These are phyloP conservation scores for Spongia lamella DNA, from an alignment of 37 sponge, comb jelly and placozoan genomes.

Conservation along the genomic window DNA sequence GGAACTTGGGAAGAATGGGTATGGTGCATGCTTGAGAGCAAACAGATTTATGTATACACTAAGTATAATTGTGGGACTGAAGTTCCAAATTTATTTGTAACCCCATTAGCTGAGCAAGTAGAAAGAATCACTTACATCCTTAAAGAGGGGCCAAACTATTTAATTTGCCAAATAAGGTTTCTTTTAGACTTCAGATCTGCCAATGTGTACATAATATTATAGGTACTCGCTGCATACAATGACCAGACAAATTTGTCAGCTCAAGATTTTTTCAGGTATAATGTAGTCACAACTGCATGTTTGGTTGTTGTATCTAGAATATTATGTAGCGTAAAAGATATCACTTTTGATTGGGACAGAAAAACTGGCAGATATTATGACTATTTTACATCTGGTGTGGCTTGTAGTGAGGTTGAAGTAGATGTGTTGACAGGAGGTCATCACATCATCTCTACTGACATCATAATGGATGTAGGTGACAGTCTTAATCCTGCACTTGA, in stretches of 20 bases:
- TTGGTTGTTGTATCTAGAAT: no score
- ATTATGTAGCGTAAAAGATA: constrained; percentile 1
- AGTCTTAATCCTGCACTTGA: constrained; percentile 89
- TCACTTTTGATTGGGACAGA: constrained; percentile 53
- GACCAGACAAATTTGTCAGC: constrained; percentile 76
- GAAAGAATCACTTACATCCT: no score
- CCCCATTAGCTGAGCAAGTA: no score
- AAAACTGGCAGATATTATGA: constrained; percentile 49
- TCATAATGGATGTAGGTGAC: constrained; percentile 81
- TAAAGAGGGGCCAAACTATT: no score
- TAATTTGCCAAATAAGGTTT: no score
- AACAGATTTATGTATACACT: no score
- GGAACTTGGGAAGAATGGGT: constrained; percentile 62
- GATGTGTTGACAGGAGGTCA: constrained; percentile 78
- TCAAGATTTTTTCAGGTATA: constrained; percentile 69
- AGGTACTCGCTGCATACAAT: constrained; percentile 65
- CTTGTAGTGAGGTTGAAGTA: constrained; percentile 75
- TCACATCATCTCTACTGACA: constrained; percentile 51
- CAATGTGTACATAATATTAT: no score
- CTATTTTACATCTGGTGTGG: constrained; percentile 78
- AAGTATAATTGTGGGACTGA: no score
- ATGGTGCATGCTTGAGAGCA: no score
- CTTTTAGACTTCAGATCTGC: no score
- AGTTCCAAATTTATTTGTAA: no score
- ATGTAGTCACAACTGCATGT: no score